These are phyloP conservation scores for Parnassius orleans DNA, from an alignment of 2,888 invertebrate species.

Conservation along the genomic window DNA sequence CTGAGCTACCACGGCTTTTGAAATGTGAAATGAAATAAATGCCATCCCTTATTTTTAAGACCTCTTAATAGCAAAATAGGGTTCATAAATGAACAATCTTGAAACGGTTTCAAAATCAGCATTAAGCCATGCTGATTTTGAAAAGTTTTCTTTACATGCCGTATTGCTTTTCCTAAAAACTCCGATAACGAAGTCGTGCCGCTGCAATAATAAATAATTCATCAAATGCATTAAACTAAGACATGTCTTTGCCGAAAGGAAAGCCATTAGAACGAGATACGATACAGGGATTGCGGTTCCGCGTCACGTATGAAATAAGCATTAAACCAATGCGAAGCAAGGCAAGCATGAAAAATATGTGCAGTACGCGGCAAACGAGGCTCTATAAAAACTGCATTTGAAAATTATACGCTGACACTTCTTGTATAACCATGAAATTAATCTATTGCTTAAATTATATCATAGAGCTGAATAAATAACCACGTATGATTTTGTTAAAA, in stretches of 20 bases:
- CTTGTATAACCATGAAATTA: not conserved
- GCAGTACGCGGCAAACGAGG: constrained; percentile 43
- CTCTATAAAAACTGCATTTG: constrained; percentile 66
- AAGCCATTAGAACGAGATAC: constrained; percentile 55
- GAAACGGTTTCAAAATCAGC: too few relatives aligned
- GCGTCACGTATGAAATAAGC: constrained; percentile 72
- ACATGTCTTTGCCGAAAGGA: constrained; percentile 40
- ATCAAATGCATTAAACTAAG: constrained; percentile 28
- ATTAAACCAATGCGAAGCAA: constrained; percentile 59
- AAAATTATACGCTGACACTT: constrained; percentile 36
- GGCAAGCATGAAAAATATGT: constrained; percentile 67
- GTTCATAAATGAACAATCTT: too few relatives aligned
- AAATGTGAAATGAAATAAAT: too few relatives aligned
- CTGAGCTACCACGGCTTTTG: too few relatives aligned
- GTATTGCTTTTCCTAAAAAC: too few relatives aligned
- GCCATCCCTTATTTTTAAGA: too few relatives aligned
- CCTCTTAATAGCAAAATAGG: too few relatives aligned
- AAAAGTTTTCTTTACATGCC: too few relatives aligned
- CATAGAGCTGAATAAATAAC: too few relatives aligned
- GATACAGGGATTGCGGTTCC: constrained; percentile 51
- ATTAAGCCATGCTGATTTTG: too few relatives aligned
- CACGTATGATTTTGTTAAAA: too few relatives aligned
- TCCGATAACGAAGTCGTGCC: not conserved
- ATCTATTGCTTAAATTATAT: too few relatives aligned
- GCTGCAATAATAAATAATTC: constrained; percentile 19